Conservation (phyloP, 2,888 invertebrate species). For the Erpobdella octoculata region DNA sequence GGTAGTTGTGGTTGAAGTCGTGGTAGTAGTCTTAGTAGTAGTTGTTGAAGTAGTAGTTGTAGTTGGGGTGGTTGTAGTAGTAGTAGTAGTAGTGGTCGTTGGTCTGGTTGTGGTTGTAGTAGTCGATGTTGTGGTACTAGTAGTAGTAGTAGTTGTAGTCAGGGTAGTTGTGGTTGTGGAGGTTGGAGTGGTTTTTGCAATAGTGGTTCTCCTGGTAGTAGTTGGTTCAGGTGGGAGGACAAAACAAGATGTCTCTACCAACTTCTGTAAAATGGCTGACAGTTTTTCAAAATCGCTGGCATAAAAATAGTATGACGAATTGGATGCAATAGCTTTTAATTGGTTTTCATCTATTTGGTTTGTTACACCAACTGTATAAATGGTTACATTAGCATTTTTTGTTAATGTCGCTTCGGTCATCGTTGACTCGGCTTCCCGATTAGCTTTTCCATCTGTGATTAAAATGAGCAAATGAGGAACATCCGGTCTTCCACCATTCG, state of each 20-base stretch:
- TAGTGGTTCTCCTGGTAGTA: slow-evolving; percentile 27
- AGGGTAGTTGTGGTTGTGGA: slow-evolving; percentile 30
- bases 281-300: slow-evolving; percentile 28
- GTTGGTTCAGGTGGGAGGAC: slow-evolving; percentile 18
- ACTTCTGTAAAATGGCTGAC: slow-evolving; percentile 22
- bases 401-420: slow-evolving; percentile 29
- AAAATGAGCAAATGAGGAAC: slow-evolving; percentile 31
- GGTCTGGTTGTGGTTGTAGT: slow-evolving; percentile 33
- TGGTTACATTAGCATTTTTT: slow-evolving; percentile 28
- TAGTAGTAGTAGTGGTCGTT: slow-evolving; percentile 29
- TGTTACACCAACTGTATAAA: slow-evolving; percentile 33
- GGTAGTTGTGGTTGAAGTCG: slow-evolving; percentile 31
- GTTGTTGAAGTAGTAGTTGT: slow-evolving; percentile 33
- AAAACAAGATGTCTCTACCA: slow-evolving; percentile 25
- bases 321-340: slow-evolving; percentile 24
- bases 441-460: slow-evolving; percentile 35
- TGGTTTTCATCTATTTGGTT: slow-evolving; percentile 24
- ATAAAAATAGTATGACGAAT: slow-evolving; percentile 29
- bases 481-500: slow-evolving; percentile 23
- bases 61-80: slow-evolving; percentile 33
- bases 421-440: slow-evolving; percentile 27
- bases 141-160: slow-evolving; percentile 26
- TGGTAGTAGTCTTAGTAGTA: slow-evolving; percentile 31
- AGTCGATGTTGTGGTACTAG: slow-evolving; percentile 32
- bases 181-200: slow-evolving; percentile 30